Evolutionary conservation across 2,888 invertebrate species (phyloP), one percentile per base, ranked within the genome.

Genomic region (Helleia helle): DNA sequence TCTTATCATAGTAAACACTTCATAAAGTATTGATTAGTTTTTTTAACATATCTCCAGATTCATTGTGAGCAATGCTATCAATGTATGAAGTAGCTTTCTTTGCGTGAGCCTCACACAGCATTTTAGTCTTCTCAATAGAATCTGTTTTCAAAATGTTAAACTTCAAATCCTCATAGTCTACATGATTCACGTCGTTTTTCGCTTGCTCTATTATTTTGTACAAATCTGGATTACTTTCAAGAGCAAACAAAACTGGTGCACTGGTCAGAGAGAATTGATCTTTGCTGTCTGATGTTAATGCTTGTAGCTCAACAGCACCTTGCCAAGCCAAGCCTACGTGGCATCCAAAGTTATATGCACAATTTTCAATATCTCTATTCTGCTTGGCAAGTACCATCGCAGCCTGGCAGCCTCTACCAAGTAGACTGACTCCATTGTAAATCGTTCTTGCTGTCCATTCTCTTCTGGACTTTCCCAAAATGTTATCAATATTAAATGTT

Each of bases 301-400:
- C 69, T 38, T 77, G 73, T 2, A 83, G 43, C 62, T 85, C 84
- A 0, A 71, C 66, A 25, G 77, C 73, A 1, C 91, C 92, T 81
- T 95, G 94, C 90, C 93, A 93, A 1, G 93, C 93, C 38, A 93
- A 80, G 3, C 93, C 94, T 5, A 94, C 86, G 65, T 94, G 92
- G 58, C 92, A 91, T 1, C 94, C 95, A 65, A 95, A 94, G 41
- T 91, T 86, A 59, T 91, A 93, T 0, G 93, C 95, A 43, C 88
- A 87, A 46, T 90, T 87, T 56, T 94, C 93, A 1, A 90, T 75
- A 3, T 89, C 87, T 17, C 87, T 71, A 15, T 86, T 85, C 56
- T 94, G 93, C 9, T 90, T 90, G 5, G 92, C 93, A 22, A 95
- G 65, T 49, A 91, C 89, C 67, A 95, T 80, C 0, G 94, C 91